phyloP scores from a whole-genome alignment of 2,888 invertebrate genomes.

The Anorthoa munda region DNA sequence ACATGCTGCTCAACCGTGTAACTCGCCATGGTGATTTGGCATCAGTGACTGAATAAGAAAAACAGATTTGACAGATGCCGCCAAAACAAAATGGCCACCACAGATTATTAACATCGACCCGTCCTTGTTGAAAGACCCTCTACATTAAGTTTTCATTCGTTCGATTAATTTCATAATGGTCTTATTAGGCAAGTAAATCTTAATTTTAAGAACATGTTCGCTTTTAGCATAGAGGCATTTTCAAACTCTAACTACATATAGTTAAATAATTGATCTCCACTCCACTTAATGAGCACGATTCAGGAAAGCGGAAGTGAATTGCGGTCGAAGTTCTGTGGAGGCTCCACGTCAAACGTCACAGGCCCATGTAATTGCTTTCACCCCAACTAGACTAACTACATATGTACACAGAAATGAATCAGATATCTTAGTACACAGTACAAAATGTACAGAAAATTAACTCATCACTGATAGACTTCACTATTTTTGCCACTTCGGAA shows the following conservation, averaged over 20 bases:
- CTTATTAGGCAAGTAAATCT: no score
- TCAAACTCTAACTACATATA: not conserved
- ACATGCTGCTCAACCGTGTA: no score
- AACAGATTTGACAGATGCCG: no score
- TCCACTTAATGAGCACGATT: not conserved
- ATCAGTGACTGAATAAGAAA: no score
- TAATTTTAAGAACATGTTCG: no score
- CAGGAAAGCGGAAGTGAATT: conserved; percentile 1
- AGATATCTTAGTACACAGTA: not conserved
- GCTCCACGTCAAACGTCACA: conserved; percentile 14
- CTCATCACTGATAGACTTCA: not conserved
- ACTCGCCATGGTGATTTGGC: no score
- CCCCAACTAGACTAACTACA: conserved; percentile 8
- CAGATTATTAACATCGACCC: no score
- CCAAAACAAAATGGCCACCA: no score
- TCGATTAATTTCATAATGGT: no score
- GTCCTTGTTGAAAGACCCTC: no score
- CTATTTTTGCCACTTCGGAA: not conserved
- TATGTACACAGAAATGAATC: conserved; percentile 27
- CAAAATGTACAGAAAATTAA: conserved; percentile 25
- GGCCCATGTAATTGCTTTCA: conserved; percentile 36
- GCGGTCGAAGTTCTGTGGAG: conserved; percentile 28
- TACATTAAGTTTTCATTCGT: no score
- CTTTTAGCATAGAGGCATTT: no score
- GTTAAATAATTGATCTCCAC: not conserved